phyloP scores from a whole-genome alignment of 2,888 invertebrate species.

The Cantharis flavilabris region DNA sequence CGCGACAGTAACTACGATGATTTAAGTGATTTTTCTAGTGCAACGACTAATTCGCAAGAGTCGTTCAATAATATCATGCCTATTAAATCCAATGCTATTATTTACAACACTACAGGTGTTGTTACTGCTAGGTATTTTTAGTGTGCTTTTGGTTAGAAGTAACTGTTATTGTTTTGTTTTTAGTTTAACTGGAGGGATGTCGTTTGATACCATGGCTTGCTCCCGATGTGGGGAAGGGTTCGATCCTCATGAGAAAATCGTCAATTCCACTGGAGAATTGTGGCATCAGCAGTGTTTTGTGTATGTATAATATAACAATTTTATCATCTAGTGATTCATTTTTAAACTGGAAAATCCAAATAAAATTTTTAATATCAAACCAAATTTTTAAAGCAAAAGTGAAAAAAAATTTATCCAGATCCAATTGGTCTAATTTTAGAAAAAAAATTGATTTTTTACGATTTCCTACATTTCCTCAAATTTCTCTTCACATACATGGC shows the following conservation, averaged over 20 bases:
- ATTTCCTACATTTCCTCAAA: too few relatives aligned
- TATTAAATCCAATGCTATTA: constrained; percentile 5
- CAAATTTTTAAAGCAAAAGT: too few relatives aligned
- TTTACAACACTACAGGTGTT: not conserved
- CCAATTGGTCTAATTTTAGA: too few relatives aligned
- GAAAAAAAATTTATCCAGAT: too few relatives aligned
- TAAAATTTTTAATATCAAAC: not conserved
- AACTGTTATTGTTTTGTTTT: constrained; percentile 30
- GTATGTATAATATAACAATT: constrained; percentile 63
- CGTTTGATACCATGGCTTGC: constrained; percentile 91
- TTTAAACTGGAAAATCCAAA: not conserved
- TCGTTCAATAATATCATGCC: constrained; percentile 3
- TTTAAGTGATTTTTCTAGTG: constrained; percentile 25
- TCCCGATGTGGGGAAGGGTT: constrained; percentile 96
- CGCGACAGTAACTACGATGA: constrained; percentile 43
- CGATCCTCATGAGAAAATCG: constrained; percentile 95
- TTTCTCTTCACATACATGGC: too few relatives aligned
- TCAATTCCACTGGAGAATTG: constrained; percentile 96
- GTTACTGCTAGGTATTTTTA: not conserved
- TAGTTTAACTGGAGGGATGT: constrained; percentile 68
- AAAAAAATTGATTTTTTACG: too few relatives aligned
- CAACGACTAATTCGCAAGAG: constrained; percentile 5
- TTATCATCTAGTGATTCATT: not conserved
- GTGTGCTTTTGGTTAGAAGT: not conserved
- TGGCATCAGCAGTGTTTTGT: constrained; percentile 99